Percentiles rank a stretch among this genome's conserved stretches.
Conservation (phyloP, 2,113 vertebrate species). For the Athene cunicularia region DNA sequence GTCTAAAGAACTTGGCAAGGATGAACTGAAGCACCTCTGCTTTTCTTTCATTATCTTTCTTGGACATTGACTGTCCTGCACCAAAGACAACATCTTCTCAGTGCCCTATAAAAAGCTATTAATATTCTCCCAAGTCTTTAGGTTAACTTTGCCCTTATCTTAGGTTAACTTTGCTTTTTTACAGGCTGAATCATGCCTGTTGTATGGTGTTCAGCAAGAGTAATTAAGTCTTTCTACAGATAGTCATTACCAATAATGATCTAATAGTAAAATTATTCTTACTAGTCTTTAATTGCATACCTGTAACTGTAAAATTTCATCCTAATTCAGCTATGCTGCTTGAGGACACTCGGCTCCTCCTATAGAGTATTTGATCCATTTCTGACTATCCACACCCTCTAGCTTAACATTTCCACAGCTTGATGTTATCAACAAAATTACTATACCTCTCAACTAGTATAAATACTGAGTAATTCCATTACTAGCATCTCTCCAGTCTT, state of each 20-base stretch:
- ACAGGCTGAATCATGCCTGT: neutral
- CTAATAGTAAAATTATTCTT: neutral
- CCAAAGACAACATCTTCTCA: neutral
- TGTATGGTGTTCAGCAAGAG: neutral
- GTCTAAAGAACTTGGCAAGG: neutral
- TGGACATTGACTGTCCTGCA: neutral
- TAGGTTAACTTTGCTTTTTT: neutral
- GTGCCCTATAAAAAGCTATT: neutral
- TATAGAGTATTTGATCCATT: neutral
- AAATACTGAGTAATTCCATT: neutral
- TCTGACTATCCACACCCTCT: neutral
- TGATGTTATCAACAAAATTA: neutral
- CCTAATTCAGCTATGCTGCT: neutral
- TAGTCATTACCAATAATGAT: neutral
- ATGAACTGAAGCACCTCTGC: neutral
- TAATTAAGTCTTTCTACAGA: neutral
- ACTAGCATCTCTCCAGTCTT: neutral
- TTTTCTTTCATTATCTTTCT: neutral
- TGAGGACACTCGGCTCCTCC: neutral
- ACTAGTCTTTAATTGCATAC: neutral
- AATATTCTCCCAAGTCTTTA: neutral
- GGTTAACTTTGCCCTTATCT: neutral
- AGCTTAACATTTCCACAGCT: neutral
- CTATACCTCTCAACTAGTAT: neutral
- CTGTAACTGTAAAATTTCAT: neutral